Percentiles rank a stretch among this genome's conserved stretches.
Evolutionary conservation across 2,113 vertebrate species (phyloP).

Genomic region (Porphyrio hochstetteri): DNA sequence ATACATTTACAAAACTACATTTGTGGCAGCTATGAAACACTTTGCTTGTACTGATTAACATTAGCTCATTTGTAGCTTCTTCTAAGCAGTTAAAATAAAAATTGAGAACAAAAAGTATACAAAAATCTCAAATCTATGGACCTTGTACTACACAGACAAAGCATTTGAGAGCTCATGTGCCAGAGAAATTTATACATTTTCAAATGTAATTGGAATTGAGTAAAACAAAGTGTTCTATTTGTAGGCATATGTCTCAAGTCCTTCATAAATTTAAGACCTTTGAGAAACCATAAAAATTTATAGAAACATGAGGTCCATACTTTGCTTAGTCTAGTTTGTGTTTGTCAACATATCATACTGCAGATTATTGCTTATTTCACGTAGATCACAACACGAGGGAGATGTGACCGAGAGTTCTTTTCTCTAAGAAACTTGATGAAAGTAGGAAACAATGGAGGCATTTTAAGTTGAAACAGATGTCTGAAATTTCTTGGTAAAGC

Average conservation of each 20-base stretch:
- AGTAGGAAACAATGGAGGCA: not conserved
- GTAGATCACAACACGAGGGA: not conserved
- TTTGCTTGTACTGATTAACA: not conserved
- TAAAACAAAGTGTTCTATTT: not conserved
- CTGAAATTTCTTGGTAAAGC: not conserved
- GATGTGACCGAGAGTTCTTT: not conserved
- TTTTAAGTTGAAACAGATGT: constrained; percentile 49
- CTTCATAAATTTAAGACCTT: not conserved
- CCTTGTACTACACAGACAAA: not conserved
- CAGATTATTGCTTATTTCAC: not conserved
- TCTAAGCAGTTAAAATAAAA: not conserved
- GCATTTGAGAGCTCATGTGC: not conserved
- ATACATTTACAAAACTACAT: not conserved
- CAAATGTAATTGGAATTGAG: not conserved
- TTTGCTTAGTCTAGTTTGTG: not conserved
- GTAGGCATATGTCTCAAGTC: not conserved
- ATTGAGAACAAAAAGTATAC: not conserved
- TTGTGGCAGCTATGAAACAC: not conserved
- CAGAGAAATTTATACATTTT: not conserved
- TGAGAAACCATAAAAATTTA: not conserved
- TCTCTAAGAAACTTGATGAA: constrained; percentile 10
- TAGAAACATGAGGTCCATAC: not conserved
- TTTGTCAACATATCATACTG: not conserved
- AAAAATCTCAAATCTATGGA: not conserved
- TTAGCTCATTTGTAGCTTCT: not conserved